Evolutionary conservation across 2,888 invertebrate genomes (phyloP), one percentile per base, ranked within the genome.

Genomic region (Saturnia japonica): DNA sequence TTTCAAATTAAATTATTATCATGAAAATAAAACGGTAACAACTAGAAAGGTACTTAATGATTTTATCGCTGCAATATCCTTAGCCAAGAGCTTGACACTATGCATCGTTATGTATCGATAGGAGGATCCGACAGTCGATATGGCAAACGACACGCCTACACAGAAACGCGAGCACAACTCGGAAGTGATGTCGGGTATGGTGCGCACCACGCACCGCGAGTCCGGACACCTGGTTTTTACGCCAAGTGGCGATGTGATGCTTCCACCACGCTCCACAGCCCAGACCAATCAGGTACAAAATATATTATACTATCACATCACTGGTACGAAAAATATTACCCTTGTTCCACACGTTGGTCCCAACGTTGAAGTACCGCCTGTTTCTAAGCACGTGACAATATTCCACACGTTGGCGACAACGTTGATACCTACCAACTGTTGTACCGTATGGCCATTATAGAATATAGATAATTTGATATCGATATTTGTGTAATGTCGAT

Each of bases 111-210:
- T 60, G 28, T 60, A 28, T 60, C 57, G 72, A 22, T 87, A 94
- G 94, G 94, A 94, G 83, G 94, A 94, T 80, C 94, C 94, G 12
- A 94, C 94, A 3, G 93, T 94, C 9, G 93, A 93, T 80, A 90
- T 93, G 89, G 79, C 89, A 1, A 88, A 81, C 81, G 92, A 92
- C 0, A 67, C 81, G 0, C 22, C 78, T 0, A 67, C 78, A 0
- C 72, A 77, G 45, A 92, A 91, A 70, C 91, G 92, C 74, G 93
- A 93, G 77, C 86, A 74, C 85, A 91, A 84, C 77, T 89, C 91
- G 0, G 91, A 91, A 51, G 90, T 94, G 62, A 93, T 93, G 90
- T 93, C 94, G 0, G 94, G 94, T 28, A 94, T 91, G 92, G 94
- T 94, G 12, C 90, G 94, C 28, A 93, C 91, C 47, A 93, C 93